Conservation (phyloP, 2,888 invertebrate genomes). For the Tipula helvola region DNA sequence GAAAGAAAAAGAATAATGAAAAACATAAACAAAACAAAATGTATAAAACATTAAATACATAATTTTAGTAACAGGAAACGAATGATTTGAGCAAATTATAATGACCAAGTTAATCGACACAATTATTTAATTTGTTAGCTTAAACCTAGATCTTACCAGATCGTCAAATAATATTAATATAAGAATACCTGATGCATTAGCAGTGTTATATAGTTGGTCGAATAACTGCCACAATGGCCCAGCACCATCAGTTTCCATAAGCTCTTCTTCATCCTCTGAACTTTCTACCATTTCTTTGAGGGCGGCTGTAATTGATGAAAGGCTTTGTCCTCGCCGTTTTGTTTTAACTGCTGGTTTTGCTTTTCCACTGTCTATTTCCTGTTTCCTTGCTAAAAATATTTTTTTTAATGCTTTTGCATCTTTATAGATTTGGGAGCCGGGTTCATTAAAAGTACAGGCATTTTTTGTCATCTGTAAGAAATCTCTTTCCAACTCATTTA, state of each 20-base stretch:
- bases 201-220: constrained; percentile 61
- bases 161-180: not conserved
- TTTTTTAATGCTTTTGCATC: constrained; percentile 83
- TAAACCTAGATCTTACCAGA: too few species aligned
- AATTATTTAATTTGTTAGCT: too few species aligned
- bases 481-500: constrained; percentile 82
- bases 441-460: constrained; percentile 92
- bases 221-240: constrained; percentile 87
- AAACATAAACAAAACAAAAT: constrained; percentile 11
- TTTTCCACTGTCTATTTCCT: constrained; percentile 61
- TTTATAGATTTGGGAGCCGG: constrained; percentile 91
- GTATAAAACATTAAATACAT: constrained; percentile 8
- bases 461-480: constrained; percentile 83
- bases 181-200: constrained; percentile 38
- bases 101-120: too few species aligned
- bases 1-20: constrained; percentile 16
- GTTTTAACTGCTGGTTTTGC: constrained; percentile 45
- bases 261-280: constrained; percentile 48
- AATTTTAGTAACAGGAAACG: not conserved
- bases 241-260: constrained; percentile 42
- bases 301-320: constrained; percentile 29
- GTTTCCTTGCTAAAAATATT: constrained; percentile 52
- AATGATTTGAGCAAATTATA: too few species aligned
- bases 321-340: constrained; percentile 48
- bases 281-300: constrained; percentile 49